A percentile compares a stretch with the other conserved stretches of the same genome.
These are phyloP conservation scores for Amphimedon queenslandica DNA, from an alignment of 37 sponge, comb jelly and placozoan genomes.

Conservation along the genomic window DNA sequence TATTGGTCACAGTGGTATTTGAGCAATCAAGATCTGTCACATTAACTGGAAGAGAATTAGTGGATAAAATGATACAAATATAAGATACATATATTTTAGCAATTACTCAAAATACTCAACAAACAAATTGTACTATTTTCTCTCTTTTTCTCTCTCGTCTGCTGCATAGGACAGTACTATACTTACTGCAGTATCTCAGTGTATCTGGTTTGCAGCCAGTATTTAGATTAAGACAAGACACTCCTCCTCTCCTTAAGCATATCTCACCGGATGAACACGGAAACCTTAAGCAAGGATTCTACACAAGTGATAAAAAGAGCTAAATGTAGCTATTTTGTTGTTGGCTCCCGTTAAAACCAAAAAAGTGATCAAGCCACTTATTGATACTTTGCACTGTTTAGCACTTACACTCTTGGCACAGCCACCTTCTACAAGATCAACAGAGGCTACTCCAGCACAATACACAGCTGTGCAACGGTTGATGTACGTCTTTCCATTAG, in stretches of 20 bases:
- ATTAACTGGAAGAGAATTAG: too few species aligned
- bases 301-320: not conserved
- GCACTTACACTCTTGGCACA: slow-evolving; percentile 33
- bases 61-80: too few species aligned
- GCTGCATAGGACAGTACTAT: too few species aligned
- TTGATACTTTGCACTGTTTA: too few species aligned
- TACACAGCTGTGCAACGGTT: slow-evolving; percentile 27
- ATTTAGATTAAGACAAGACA: slow-evolving; percentile 9
- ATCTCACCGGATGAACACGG: slow-evolving; percentile 29
- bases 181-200: slow-evolving; percentile 47
- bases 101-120: too few species aligned
- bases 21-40: not conserved
- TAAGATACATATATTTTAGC: too few species aligned
- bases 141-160: not conserved
- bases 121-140: too few species aligned
- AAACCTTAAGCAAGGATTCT: slow-evolving; percentile 32
- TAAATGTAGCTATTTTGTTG: not conserved
- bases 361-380: too few species aligned
- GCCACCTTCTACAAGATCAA: slow-evolving; percentile 8
- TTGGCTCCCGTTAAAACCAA: not conserved
- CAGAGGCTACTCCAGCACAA: slow-evolving; percentile 18
- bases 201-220: slow-evolving; percentile 31
- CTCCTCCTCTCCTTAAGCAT: slow-evolving; percentile 23
- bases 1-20: not conserved
- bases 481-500: slow-evolving; percentile 36